Conservation (phyloP, 2,797 vertebrate species). For the Pangasius sanitwongsei region DNA sequence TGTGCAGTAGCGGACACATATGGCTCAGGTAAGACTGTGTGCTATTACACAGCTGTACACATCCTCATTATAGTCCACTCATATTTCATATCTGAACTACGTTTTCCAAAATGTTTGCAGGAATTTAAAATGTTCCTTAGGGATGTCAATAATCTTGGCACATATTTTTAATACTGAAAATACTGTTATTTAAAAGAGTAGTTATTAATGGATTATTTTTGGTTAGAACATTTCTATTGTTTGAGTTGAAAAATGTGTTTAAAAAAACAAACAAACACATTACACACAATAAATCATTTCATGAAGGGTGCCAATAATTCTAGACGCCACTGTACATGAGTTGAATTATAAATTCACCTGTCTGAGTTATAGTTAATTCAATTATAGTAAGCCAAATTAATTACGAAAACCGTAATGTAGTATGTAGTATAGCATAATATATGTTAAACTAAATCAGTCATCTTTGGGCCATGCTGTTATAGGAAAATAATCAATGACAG, state of each 20-base stretch:
- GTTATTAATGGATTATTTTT: not conserved
- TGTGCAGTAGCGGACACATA: constrained; percentile 90
- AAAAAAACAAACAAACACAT: not conserved
- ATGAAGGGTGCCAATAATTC: not conserved
- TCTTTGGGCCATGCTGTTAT: not conserved
- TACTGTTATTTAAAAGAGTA: not conserved
- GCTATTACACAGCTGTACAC: too few relatives aligned
- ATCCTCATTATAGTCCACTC: not conserved
- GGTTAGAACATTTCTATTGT: not conserved
- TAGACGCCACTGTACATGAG: not conserved
- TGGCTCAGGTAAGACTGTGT: constrained; percentile 86
- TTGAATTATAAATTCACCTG: not conserved
- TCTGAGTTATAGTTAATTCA: not conserved
- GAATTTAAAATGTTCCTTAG: not conserved
- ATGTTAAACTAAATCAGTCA: not conserved
- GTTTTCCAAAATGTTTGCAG: not conserved
- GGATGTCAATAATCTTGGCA: not conserved
- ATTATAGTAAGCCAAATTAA: not conserved
- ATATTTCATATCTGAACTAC: not conserved
- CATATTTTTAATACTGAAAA: not conserved
- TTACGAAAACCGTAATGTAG: too few relatives aligned
- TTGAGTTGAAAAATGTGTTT: not conserved
- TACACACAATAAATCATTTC: not conserved
- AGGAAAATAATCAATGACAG: not conserved
- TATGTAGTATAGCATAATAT: not conserved